phyloP scores from a whole-genome alignment of 2,888 invertebrate species.

The Aquatica leii region DNA sequence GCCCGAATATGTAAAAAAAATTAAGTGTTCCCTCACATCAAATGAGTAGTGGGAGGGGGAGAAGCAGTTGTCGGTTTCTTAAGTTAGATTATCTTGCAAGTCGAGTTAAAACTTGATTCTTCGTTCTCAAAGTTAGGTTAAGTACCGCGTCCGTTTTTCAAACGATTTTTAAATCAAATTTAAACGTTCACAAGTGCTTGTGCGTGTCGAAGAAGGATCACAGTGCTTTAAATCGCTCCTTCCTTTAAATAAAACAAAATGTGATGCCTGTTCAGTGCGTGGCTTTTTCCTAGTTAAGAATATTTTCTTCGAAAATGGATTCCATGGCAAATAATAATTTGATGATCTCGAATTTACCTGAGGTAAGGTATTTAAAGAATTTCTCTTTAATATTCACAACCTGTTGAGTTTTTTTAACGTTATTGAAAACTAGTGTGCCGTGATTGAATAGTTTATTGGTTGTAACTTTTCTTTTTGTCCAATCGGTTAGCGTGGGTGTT shows the following conservation, averaged over 20 bases:
- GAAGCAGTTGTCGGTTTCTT: conserved; percentile 39
- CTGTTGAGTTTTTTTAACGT: conserved; percentile 10
- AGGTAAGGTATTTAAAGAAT: conserved; percentile 48
- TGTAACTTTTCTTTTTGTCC: too few relatives aligned
- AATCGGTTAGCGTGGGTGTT: too few relatives aligned
- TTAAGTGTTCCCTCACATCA: too few relatives aligned
- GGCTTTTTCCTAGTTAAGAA: background rate
- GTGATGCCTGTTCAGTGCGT: too few relatives aligned
- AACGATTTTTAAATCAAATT: conserved; percentile 11
- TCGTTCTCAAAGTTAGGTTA: background rate
- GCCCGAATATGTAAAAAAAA: too few relatives aligned
- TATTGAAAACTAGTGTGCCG: conserved; percentile 27
- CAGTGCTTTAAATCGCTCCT: too few relatives aligned
- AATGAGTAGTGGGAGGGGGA: too few relatives aligned
- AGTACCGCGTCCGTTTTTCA: conserved; percentile 11
- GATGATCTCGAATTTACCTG: conserved; percentile 54
- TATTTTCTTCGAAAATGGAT: conserved; percentile 47
- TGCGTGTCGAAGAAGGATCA: too few relatives aligned
- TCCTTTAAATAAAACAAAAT: too few relatives aligned
- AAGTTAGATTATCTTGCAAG: conserved; percentile 43
- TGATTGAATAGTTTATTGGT: too few relatives aligned
- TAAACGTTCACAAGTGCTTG: too few relatives aligned
- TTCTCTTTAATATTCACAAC: conserved; percentile 33
- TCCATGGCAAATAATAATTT: conserved; percentile 55
- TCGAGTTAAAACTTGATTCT: background rate